Conservation (phyloP, 2,113 vertebrate genomes). For the Rhombomys opimus region DNA sequence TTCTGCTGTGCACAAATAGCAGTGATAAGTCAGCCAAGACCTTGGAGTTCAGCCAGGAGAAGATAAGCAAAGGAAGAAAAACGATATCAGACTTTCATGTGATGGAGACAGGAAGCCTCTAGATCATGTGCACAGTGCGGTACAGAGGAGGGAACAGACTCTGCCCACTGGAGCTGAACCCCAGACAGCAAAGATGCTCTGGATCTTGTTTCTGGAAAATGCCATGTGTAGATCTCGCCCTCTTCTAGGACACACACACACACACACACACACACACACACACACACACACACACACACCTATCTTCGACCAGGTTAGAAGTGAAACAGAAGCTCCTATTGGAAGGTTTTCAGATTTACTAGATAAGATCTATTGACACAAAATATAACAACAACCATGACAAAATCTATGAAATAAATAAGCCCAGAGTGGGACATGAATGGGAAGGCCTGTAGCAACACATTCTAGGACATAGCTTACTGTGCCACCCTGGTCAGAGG, state of each 20-base stretch:
- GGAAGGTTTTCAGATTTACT: conserved; percentile 35
- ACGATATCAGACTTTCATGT: neutral
- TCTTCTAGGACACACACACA: neutral
- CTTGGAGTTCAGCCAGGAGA: conserved; percentile 26
- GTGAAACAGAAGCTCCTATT: neutral
- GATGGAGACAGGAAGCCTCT: neutral
- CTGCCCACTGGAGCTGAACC: neutral
- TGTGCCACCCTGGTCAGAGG: neutral
- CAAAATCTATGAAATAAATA: neutral
- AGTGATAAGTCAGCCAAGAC: neutral
- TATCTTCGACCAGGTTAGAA: neutral
- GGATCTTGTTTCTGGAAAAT: conserved; percentile 39
- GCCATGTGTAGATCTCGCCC: neutral
- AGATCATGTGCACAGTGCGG: neutral
- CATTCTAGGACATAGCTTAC: neutral
- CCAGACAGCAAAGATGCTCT: neutral
- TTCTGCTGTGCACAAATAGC: neutral
- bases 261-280: neutral
- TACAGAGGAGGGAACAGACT: neutral
- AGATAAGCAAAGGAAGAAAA: neutral
- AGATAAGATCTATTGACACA: neutral
- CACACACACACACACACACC: neutral
- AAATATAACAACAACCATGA: neutral
- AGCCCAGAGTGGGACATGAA: neutral
- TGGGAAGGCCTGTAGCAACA: neutral